Base-by-base conservation (phyloP, 2,888 invertebrate genomes). In the Drosophila eohydei region DNA sequence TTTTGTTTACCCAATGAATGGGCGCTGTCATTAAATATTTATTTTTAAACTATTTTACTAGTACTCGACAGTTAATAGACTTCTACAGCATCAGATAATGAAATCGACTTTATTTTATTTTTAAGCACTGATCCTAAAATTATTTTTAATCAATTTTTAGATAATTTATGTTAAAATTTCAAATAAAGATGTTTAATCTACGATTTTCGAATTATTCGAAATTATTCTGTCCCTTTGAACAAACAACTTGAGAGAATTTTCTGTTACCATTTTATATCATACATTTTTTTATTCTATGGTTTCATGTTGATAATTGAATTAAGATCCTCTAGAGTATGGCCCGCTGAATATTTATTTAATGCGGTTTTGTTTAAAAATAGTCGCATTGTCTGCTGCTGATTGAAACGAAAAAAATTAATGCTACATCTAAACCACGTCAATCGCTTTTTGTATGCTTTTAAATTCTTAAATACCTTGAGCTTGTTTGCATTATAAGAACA, bases 1-100 rank as follows among this genome's bases (percentile, higher is more conserved):
- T 72, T 74, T 67, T 72, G 65, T 52, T 43, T 55, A 26, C 14
- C 4, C 62, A 74, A 54, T 58, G n/a, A 16, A 34, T 51, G 16
- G 26, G 30, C 30, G 12, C 14, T 28, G n/a, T 43, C 26, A 48
- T 56, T 43, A 32, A 57, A 28, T 36, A 43, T 40, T 30, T 40
- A 56, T 48, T 30, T 40, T 28, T 48, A 16, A 21, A 16, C 58
- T 58, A 12, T 38, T 21, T 21, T 14, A 16, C 2, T 11, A 16
- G 48, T 16, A 5, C 32, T 30, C 14, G 4, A 2, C 46, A 4
- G 4, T 2, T 8, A n/a, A 14, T 4, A 46, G 7, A 8, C 28
- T 14, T 28, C 8, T 14, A 14, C 28, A 28, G 28, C 46, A 14
- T 28, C 14, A 8, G 26, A 44, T 12, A 12, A 44, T 3, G 44